Percentiles rank a stretch among this genome's conserved stretches.
These are phyloP conservation scores for Pelobates cultripes DNA, from an alignment of 2,797 vertebrate species.

Conservation along the genomic window DNA sequence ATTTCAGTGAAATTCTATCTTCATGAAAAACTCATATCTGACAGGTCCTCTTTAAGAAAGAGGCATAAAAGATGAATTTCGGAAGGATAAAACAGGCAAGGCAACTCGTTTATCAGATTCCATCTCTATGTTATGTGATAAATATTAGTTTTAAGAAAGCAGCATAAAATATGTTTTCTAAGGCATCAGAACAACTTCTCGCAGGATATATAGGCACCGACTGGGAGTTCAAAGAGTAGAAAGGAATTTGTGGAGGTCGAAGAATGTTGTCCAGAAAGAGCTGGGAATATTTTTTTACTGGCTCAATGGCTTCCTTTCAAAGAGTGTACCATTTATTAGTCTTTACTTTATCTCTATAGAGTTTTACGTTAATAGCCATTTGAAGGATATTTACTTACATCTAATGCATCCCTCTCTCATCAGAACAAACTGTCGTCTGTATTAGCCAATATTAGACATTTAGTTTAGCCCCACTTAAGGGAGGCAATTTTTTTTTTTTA, in stretches of 20 bases:
- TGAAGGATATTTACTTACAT: background rate
- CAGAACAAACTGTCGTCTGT: background rate
- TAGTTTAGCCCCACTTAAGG: background rate
- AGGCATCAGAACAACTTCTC: conserved; percentile 15
- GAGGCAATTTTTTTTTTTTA: background rate
- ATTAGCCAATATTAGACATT: background rate
- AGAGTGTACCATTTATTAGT: background rate
- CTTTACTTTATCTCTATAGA: conserved; percentile 10
- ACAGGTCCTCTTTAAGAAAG: no score
- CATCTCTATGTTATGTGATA: conserved; percentile 19
- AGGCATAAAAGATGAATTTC: background rate
- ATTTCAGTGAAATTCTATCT: no score
- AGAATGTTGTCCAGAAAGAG: conserved; percentile 22
- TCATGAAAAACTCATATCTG: no score
- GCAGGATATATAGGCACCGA: conserved; percentile 13
- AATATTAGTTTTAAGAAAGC: conserved; percentile 29
- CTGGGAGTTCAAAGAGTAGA: conserved; percentile 34
- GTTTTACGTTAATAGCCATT: background rate
- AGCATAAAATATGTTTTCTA: conserved; percentile 24
- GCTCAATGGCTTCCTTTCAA: conserved; percentile 37
- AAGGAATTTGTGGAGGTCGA: conserved; percentile 40
- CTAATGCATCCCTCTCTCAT: background rate
- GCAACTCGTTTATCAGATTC: conserved; percentile 25
- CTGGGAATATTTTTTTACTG: conserved; percentile 7
- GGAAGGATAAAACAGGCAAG: background rate